Evolutionary conservation across 2,888 invertebrate genomes (phyloP), one percentile per base, ranked within the genome.

Genomic region (Eupithecia subfuscata): DNA sequence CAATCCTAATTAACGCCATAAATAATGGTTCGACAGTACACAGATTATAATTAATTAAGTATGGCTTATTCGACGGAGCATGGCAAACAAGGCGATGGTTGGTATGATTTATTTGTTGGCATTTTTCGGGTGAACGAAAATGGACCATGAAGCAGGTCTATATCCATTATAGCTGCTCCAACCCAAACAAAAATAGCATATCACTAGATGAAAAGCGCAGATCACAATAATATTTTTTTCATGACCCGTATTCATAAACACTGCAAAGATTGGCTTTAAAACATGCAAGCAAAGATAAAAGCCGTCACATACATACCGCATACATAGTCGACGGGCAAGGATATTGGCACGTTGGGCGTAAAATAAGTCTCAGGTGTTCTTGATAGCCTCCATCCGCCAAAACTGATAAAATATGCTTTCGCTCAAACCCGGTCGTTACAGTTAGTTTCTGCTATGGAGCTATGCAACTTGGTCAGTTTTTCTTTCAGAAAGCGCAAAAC

Each of bases 361-460:
- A 94, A 94, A 93, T 93, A 93, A 90, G 92, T 89, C 92, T 93
- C 93, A 93, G 93, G 94, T 94, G 94, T 91, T 87, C 84, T 88
- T 92, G 92, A 93, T 93, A 88, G 93, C 92, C 87, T 92, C 91
- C 91, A 92, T 92, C 89, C 91, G 92, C 89, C 91, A 91, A 90
- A 92, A 92, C 91, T 92, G 92, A 93, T 93, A 92, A 92, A 91
- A 92, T 92, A 91, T 91, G 89, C 88, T 84, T 87, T 84, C 85
- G 85, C 86, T 86, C 84, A 87, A 86, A 84, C 88, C 89, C 86
- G 82, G 75, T 82, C 84, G 84, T 85, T 86, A 85, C 83, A 86
- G 89, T 86, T 89, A 89, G 89, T 89, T 90, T 84, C 84, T 84
- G 52, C 43, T 76, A 71, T 77, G 40, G 63, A 76, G 65, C 56